Evolutionary conservation across 2,797 vertebrate genomes (phyloP).

Genomic region (Phyllotis vaccarum): DNA sequence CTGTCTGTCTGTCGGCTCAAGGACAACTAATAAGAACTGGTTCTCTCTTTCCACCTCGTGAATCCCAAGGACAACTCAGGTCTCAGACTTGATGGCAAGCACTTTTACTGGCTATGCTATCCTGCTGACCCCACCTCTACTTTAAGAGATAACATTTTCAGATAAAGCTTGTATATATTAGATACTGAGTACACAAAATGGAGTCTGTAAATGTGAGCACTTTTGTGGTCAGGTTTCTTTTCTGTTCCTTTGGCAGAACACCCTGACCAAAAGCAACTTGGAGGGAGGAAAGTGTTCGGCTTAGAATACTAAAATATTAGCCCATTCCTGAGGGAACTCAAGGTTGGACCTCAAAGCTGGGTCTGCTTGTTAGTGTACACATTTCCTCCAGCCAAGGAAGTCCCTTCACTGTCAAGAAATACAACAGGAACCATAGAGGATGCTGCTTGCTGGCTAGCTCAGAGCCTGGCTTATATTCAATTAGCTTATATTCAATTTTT

Average conservation of each 20-base stretch:
- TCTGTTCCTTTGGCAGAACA: background rate
- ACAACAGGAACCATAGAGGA: background rate
- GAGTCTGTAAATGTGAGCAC: background rate
- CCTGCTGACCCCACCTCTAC: background rate
- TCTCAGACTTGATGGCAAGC: too few species aligned
- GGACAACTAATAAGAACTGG: too few species aligned
- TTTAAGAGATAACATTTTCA: conserved; percentile 26
- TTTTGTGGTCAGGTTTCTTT: background rate
- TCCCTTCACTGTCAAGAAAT: background rate
- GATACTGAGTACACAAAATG: background rate
- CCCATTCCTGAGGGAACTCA: background rate
- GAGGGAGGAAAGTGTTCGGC: background rate
- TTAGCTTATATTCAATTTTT: background rate
- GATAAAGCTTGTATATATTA: background rate
- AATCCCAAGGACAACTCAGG: background rate
- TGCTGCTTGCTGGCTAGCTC: background rate
- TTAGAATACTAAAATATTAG: background rate
- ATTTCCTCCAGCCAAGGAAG: background rate
- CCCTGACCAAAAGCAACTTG: background rate
- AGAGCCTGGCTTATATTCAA: background rate
- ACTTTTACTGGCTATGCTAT: background rate
- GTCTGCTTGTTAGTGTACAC: background rate
- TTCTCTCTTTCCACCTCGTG: background rate
- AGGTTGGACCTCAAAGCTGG: background rate
- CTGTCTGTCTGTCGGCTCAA: too few species aligned